Evolutionary conservation across 2,888 invertebrate genomes (phyloP).

Genomic region (Polietes domitor): DNA sequence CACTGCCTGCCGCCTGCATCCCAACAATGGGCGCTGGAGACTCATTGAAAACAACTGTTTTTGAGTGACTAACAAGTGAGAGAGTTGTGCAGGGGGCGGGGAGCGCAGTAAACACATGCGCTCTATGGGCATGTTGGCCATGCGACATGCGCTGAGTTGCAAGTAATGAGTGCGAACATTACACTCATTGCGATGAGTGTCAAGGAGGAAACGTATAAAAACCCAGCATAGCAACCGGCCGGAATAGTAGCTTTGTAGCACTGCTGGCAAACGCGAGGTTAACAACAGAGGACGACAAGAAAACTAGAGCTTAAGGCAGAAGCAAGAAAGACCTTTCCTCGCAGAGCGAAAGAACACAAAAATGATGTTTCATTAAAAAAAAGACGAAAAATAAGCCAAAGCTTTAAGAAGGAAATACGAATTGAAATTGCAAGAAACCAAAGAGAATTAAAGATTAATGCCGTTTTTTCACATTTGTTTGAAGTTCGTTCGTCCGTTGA

Average conservation of each 20-base stretch:
- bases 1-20: background rate
- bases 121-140: background rate
- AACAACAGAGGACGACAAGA: conserved; percentile 10
- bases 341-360: conserved; percentile 26
- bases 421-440: background rate
- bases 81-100: background rate
- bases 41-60: conserved; percentile 23
- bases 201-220: conserved; percentile 76
- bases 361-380: background rate
- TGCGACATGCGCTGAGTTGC: conserved; percentile 40
- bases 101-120: conserved; percentile 4
- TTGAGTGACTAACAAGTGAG: background rate
- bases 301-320: conserved; percentile 24
- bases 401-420: conserved; percentile 42
- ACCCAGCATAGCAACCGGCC: conserved; percentile 77
- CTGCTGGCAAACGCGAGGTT: conserved; percentile 72
- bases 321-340: conserved; percentile 43
- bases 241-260: conserved; percentile 80
- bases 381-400: conserved; percentile 42
- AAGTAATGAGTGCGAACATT: conserved; percentile 2
- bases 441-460: background rate
- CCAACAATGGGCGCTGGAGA: background rate
- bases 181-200: conserved; percentile 50
- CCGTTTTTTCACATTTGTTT: background rate
- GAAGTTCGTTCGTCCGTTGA: background rate